These are phyloP conservation scores for Montipora foliosa DNA, from an alignment of 64 coral and sea anemone species.

Conservation along the genomic window DNA sequence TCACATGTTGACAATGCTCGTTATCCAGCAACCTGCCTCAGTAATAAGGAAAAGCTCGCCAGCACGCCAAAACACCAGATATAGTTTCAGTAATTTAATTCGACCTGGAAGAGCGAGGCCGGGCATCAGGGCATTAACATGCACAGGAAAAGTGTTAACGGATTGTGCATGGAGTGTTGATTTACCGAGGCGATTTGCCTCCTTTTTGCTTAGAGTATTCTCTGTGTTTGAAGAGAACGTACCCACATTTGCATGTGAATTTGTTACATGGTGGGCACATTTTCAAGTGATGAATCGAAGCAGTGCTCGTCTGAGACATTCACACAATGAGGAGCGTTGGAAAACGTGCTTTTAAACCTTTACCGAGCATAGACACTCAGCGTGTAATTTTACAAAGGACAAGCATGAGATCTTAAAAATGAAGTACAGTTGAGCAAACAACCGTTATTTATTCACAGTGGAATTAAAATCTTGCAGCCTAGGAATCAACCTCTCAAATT, in stretches of 20 bases:
- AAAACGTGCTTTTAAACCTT: background rate
- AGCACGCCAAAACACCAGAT: background rate
- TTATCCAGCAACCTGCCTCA: background rate
- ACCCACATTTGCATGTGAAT: background rate
- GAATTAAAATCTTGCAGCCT: no score
- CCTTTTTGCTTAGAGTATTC: background rate
- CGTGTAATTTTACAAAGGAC: no score
- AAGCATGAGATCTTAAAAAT: no score
- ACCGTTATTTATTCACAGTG: no score
- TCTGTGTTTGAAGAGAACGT: background rate
- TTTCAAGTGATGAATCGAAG: background rate
- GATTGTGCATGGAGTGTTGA: no score
- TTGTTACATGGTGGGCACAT: background rate
- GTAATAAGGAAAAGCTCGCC: background rate
- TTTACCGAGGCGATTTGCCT: background rate
- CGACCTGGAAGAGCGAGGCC: background rate
- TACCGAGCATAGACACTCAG: background rate
- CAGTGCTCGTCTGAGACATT: background rate
- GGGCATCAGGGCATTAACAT: no score
- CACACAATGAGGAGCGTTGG: background rate
- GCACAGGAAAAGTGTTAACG: no score
- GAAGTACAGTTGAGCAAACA: no score
- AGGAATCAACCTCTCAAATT: no score
- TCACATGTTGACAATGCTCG: background rate
- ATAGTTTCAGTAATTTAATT: background rate